These are phyloP conservation scores for Pipistrellus pygmaeus DNA, from an alignment of 2,797 vertebrate genomes.

Conservation along the genomic window DNA sequence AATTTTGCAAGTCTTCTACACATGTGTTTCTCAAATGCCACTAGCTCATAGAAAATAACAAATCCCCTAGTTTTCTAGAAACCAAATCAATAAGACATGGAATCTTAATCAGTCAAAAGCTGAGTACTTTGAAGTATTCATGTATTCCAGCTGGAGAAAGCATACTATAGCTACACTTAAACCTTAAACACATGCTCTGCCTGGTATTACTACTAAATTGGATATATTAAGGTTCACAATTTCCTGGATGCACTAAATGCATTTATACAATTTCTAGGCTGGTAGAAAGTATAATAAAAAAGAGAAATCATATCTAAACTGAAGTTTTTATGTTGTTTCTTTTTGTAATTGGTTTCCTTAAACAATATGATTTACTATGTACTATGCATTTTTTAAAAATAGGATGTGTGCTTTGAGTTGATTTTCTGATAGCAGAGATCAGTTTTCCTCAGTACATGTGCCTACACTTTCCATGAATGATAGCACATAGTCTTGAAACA, in stretches of 20 bases:
- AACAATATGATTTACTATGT: background rate
- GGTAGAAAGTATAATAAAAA: background rate
- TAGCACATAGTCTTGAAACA: background rate
- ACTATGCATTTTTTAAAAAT: background rate
- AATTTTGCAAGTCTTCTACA: slow-evolving; percentile 66
- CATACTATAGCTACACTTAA: slow-evolving; percentile 36
- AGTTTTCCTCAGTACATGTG: background rate
- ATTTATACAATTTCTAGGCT: slow-evolving; percentile 32
- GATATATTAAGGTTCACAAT: slow-evolving; percentile 22
- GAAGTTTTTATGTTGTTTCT: background rate
- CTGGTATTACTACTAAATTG: slow-evolving; percentile 17
- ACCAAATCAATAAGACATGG: slow-evolving; percentile 78
- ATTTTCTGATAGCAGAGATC: background rate
- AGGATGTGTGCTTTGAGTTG: slow-evolving; percentile 2
- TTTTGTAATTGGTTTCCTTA: slow-evolving; percentile 25
- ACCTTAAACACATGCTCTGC: slow-evolving; percentile 54
- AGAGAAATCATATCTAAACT: background rate
- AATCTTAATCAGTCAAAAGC: slow-evolving; percentile 81
- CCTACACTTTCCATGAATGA: background rate
- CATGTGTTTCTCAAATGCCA: slow-evolving; percentile 81
- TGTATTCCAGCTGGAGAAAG: slow-evolving; percentile 76
- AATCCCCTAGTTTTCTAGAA: slow-evolving; percentile 77
- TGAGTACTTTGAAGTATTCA: slow-evolving; percentile 85
- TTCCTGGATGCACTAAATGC: background rate
- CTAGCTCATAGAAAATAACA: slow-evolving; percentile 75